phyloP scores from a whole-genome alignment of 2,888 invertebrate genomes.

The Vesta saturnalis region DNA sequence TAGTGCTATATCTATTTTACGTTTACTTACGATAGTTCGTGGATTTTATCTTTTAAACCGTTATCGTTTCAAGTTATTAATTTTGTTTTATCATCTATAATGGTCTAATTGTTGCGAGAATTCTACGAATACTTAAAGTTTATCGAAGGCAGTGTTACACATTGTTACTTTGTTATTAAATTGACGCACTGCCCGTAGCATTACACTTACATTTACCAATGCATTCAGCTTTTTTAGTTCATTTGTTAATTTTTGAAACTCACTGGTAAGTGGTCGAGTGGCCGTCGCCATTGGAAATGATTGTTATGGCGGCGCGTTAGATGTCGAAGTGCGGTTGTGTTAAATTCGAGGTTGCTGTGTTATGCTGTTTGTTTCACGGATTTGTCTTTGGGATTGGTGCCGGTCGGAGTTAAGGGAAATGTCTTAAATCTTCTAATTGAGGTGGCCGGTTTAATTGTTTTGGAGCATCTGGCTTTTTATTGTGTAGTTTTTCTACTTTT shows the following conservation, averaged over 20 bases:
- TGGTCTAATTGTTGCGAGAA: not conserved
- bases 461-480: not conserved
- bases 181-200: not conserved
- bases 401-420: not conserved
- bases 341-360: not conserved
- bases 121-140: not conserved
- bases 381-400: not conserved
- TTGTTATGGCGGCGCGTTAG: not conserved
- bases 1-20: too few relatives aligned
- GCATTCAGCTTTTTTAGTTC: not conserved
- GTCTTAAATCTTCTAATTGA: not conserved
- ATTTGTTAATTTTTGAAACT: not conserved
- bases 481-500: slow-evolving; percentile 34
- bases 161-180: not conserved
- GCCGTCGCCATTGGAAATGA: not conserved
- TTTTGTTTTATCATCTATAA: not conserved
- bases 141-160: not conserved
- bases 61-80: not conserved
- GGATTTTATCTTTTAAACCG: too few relatives aligned
- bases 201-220: not conserved
- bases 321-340: not conserved
- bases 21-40: too few relatives aligned
- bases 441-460: not conserved
- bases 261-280: not conserved
- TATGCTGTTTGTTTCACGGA: not conserved